Conservation (phyloP, 2,888 invertebrate species). For the Antheraea assamensis region DNA sequence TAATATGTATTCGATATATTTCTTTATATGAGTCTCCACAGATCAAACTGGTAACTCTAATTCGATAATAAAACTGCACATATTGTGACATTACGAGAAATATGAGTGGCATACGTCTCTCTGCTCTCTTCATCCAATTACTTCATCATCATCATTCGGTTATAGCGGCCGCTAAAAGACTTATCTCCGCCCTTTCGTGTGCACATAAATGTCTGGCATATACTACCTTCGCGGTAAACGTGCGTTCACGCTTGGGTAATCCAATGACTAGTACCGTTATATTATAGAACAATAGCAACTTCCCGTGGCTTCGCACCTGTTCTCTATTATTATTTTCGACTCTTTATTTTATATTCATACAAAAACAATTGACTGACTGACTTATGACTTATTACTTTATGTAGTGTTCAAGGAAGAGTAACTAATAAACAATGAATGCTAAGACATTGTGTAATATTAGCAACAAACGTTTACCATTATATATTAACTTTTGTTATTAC, state of each 20-base stretch:
- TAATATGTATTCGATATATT: too few species aligned
- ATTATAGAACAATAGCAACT: neutral
- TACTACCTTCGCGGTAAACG: too few species aligned
- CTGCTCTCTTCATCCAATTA: neutral
- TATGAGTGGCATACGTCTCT: neutral
- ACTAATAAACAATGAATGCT: neutral
- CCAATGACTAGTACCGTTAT: neutral
- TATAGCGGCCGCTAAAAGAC: too few species aligned
- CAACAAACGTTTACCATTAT: neutral
- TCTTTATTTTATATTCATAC: too few species aligned
- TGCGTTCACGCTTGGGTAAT: too few species aligned
- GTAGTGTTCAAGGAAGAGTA: neutral
- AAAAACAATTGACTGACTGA: too few species aligned
- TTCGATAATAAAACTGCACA: neutral
- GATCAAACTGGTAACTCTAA: neutral
- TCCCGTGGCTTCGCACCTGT: too few species aligned
- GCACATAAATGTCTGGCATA: too few species aligned
- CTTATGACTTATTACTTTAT: too few species aligned
- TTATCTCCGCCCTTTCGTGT: too few species aligned
- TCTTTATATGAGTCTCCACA: neutral
- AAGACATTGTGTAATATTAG: neutral
- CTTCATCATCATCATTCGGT: too few species aligned
- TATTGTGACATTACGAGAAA: neutral
- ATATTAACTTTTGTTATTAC: conserved; percentile 1
- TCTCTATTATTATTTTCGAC: too few species aligned